phyloP scores from a whole-genome alignment of 2,113 vertebrate genomes.

The Calypte anna region DNA sequence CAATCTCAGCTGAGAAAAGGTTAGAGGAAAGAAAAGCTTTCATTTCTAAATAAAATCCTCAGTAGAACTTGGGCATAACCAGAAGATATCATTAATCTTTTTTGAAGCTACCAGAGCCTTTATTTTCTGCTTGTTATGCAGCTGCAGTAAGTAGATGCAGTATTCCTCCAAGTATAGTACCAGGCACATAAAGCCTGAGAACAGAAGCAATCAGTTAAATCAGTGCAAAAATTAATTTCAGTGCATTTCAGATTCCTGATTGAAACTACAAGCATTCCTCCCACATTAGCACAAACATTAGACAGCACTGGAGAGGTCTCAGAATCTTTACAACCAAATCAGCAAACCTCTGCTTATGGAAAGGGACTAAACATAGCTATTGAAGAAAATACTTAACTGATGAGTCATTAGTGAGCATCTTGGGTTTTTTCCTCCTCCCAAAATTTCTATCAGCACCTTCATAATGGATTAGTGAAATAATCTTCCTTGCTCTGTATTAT shows the following conservation, averaged over 20 bases:
- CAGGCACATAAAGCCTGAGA: background rate
- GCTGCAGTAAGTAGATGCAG: background rate
- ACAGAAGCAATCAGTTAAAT: background rate
- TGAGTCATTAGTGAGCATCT: too few relatives aligned
- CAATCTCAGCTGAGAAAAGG: background rate
- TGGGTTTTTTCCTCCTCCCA: too few relatives aligned
- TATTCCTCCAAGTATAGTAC: background rate
- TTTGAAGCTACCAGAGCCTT: background rate
- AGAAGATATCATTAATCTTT: background rate
- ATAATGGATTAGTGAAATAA: too few relatives aligned
- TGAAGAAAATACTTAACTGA: too few relatives aligned
- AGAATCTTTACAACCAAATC: background rate
- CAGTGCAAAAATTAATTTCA: background rate
- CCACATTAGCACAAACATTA: background rate
- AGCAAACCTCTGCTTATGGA: background rate
- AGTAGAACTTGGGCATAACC: background rate
- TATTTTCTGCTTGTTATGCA: background rate
- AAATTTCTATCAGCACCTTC: too few relatives aligned
- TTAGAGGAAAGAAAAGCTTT: background rate
- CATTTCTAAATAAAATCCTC: background rate
- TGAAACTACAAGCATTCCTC: background rate
- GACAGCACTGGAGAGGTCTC: background rate
- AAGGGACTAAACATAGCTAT: too few relatives aligned
- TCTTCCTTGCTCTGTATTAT: too few relatives aligned
- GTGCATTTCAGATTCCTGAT: background rate